Evolutionary conservation across 2,888 invertebrate genomes (phyloP).

Genomic region (Cephus nigrinus): DNA sequence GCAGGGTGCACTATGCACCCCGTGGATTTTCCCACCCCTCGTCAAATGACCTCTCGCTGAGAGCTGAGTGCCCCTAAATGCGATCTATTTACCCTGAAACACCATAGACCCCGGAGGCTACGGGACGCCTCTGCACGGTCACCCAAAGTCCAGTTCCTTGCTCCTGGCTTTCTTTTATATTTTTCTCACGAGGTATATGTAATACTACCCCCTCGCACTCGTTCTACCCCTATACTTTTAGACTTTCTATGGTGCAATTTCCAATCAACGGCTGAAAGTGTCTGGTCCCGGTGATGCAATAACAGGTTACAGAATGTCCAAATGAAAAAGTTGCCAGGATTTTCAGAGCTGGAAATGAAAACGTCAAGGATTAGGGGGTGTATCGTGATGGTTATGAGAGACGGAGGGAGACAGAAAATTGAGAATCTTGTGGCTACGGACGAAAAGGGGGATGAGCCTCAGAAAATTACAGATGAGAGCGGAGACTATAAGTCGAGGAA

Average conservation of each 20-base stretch:
- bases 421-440: background rate
- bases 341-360: constrained; percentile 25
- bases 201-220: background rate
- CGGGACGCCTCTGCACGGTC: constrained; percentile 23
- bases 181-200: background rate
- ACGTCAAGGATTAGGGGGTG: constrained; percentile 23
- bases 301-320: constrained; percentile 42
- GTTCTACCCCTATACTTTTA: background rate
- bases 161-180: background rate
- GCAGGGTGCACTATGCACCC: constrained; percentile 44
- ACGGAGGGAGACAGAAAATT: constrained; percentile 18
- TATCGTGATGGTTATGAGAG: constrained; percentile 14
- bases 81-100: constrained; percentile 53
- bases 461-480: constrained; percentile 54
- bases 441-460: constrained; percentile 27
- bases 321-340: constrained; percentile 43
- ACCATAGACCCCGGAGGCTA: constrained; percentile 21
- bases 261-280: constrained; percentile 31
- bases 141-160: background rate
- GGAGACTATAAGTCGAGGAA: constrained; percentile 36
- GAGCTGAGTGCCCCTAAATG: constrained; percentile 59
- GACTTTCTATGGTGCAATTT: constrained; percentile 32
- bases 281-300: constrained; percentile 32
- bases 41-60: constrained; percentile 53
- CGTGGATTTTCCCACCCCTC: constrained; percentile 49